Percentiles rank a stretch among this genome's conserved stretches.
Evolutionary conservation across 1,140 invertebrate genomes (phyloP).

Genomic region (Saccostrea glomerata): DNA sequence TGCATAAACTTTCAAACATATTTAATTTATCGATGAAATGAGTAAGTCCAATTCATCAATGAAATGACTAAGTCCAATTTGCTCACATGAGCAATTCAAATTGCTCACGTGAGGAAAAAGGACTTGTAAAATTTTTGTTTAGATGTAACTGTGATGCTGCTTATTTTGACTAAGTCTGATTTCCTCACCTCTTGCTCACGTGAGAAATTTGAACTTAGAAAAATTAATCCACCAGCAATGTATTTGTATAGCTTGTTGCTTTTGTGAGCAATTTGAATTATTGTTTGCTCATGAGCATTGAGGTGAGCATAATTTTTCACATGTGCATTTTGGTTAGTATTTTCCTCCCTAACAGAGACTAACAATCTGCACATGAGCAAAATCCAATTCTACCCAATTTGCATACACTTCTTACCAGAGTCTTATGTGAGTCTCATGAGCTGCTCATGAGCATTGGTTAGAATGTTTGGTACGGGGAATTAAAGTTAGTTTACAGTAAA

Average conservation of each 20-base stretch:
- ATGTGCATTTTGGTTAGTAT: neutral
- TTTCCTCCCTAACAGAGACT: neutral
- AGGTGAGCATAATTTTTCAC: too few relatives aligned
- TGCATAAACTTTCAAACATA: neutral
- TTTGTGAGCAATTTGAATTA: too few relatives aligned
- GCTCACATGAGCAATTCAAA: neutral
- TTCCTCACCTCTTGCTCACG: neutral
- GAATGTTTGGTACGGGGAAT: conserved; percentile 15
- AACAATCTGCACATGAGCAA: neutral
- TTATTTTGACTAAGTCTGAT: conserved; percentile 17
- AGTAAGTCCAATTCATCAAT: neutral
- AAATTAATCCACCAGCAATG: neutral
- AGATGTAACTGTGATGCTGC: neutral
- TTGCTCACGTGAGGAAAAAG: neutral
- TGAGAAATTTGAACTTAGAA: conserved; percentile 1
- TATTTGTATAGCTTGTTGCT: too few relatives aligned
- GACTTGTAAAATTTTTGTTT: neutral
- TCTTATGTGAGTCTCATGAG: too few relatives aligned
- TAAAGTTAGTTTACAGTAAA: too few relatives aligned
- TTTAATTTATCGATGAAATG: neutral
- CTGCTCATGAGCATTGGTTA: conserved; percentile 4
- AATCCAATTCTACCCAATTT: neutral
- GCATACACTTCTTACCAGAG: neutral
- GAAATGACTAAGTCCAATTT: neutral
- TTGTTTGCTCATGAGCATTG: too few relatives aligned